These are phyloP conservation scores for Antrozous pallidus DNA, from an alignment of 2,797 vertebrate genomes.

Conservation along the genomic window DNA sequence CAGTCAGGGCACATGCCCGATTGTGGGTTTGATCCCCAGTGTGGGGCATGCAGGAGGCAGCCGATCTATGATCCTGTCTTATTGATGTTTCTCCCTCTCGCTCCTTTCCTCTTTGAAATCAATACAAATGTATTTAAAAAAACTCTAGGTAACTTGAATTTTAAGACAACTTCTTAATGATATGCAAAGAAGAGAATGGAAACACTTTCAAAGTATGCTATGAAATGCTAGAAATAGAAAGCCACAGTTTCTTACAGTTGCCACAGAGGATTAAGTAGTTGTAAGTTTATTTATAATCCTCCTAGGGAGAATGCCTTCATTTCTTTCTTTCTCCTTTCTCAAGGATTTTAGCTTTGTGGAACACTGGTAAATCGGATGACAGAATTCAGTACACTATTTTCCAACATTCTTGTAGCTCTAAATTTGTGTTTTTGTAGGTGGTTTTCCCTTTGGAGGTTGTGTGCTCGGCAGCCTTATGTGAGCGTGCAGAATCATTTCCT, in stretches of 20 bases:
- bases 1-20: no score
- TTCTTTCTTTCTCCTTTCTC: background rate
- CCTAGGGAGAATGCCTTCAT: background rate
- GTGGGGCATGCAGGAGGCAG: no score
- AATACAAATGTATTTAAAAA: background rate
- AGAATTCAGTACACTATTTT: conserved; percentile 3
- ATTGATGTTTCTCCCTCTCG: no score
- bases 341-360: background rate
- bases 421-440: background rate
- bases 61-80: no score
- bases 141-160: background rate
- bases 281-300: background rate
- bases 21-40: no score
- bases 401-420: background rate
- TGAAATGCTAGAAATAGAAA: conserved; percentile 32
- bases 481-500: background rate
- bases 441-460: background rate
- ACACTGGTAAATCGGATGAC: background rate
- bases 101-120: no score
- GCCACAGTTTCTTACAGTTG: conserved; percentile 9
- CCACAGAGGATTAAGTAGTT: background rate
- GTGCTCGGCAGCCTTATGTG: background rate
- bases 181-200: background rate
- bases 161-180: background rate
- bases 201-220: conserved; percentile 12